Evolutionary conservation across 2,888 invertebrate species (phyloP).

Genomic region (Sclerodermus sp.): DNA sequence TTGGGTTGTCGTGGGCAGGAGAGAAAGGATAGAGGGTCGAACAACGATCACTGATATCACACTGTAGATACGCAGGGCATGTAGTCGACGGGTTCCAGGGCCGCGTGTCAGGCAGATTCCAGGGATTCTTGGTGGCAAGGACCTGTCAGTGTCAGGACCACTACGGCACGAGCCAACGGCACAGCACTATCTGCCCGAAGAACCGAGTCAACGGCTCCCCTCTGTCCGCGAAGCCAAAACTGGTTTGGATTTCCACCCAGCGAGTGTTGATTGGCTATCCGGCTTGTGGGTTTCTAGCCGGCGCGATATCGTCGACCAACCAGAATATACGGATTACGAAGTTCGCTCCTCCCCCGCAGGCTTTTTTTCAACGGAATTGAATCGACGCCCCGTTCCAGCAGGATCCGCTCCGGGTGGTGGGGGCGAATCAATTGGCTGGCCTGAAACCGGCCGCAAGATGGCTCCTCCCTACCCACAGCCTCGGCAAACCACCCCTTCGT

Average conservation of each 20-base stretch:
- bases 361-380: slow-evolving; percentile 54
- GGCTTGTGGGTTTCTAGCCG: slow-evolving; percentile 8
- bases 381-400: slow-evolving; percentile 40
- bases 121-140: slow-evolving; percentile 35
- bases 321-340: slow-evolving; percentile 26
- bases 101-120: slow-evolving; percentile 28
- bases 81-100: slow-evolving; percentile 2
- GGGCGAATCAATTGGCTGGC: slow-evolving; percentile 56
- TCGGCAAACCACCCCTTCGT: slow-evolving; percentile 33
- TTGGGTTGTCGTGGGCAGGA: too few species aligned
- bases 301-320: slow-evolving; percentile 28
- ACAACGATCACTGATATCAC: too few species aligned
- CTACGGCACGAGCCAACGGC: slow-evolving; percentile 56
- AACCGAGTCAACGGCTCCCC: slow-evolving; percentile 48
- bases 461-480: slow-evolving; percentile 50
- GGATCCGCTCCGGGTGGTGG: slow-evolving; percentile 30
- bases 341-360: slow-evolving; percentile 39
- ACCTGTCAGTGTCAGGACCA: slow-evolving; percentile 42
- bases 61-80: too few species aligned
- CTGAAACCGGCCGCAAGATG: slow-evolving; percentile 56
- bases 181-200: slow-evolving; percentile 55
- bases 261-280: slow-evolving; percentile 38
- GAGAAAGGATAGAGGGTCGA: too few species aligned
- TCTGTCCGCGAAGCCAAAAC: slow-evolving; percentile 38
- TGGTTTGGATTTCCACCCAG: slow-evolving; percentile 48